These are phyloP conservation scores for Zygaena filipendulae DNA, from an alignment of 2,888 invertebrate species.

Conservation along the genomic window DNA sequence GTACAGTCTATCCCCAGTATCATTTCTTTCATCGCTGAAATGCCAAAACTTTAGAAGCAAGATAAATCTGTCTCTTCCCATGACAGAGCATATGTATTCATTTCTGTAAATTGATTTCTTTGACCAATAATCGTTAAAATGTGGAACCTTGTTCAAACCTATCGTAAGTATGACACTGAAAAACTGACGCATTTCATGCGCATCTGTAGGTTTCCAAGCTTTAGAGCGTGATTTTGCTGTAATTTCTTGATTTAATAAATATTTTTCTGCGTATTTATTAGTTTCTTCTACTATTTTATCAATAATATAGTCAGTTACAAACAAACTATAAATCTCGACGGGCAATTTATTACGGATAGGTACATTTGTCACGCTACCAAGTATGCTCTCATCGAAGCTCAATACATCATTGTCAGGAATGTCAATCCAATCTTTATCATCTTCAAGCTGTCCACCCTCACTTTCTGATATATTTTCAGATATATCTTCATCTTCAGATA, in stretches of 20 bases:
- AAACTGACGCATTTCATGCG: slow-evolving; percentile 13
- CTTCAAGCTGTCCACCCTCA: slow-evolving; percentile 1
- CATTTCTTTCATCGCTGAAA: slow-evolving; percentile 2
- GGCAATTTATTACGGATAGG: slow-evolving; percentile 6
- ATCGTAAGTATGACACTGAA: slow-evolving; percentile 1
- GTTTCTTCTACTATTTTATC: slow-evolving; percentile 5
- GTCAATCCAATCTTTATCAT: too few relatives aligned
- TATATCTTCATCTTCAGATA: slow-evolving; percentile 2
- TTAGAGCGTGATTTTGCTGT: slow-evolving; percentile 3
- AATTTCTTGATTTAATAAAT: slow-evolving; percentile 1
- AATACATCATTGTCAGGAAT: slow-evolving; percentile 3
- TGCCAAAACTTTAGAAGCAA: slow-evolving; percentile 5
- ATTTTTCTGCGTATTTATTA: slow-evolving; percentile 2
- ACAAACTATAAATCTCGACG: slow-evolving; percentile 4
- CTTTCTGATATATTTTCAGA: slow-evolving; percentile 3
- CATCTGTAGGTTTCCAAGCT: slow-evolving; percentile 13
- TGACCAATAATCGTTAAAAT: slow-evolving; percentile 17
- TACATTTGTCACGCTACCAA: slow-evolving; percentile 3
- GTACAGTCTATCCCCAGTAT: slow-evolving; percentile 3
- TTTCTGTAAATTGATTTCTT: slow-evolving; percentile 20
- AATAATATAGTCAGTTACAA: slow-evolving; percentile 6
- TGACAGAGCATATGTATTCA: slow-evolving; percentile 15
- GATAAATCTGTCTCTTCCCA: slow-evolving; percentile 3
- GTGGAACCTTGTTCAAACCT: slow-evolving; percentile 1
- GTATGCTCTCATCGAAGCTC: slow-evolving; percentile 5